Conservation (phyloP, 37 sponge, comb jelly and placozoan species). For the Oscarella lobularis region DNA sequence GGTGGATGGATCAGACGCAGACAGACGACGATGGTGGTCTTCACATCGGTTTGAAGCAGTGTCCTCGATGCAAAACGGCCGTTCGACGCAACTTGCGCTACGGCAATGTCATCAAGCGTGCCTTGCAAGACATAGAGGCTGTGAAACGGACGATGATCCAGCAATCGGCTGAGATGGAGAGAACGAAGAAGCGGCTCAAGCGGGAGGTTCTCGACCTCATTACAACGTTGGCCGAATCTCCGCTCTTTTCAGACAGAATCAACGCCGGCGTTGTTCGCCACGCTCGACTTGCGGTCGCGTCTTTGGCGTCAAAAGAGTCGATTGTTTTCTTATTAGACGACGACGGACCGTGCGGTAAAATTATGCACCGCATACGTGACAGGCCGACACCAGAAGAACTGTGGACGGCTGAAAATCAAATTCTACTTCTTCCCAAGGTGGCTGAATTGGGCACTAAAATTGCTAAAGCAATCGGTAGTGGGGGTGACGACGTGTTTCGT, state of each 20-base stretch:
- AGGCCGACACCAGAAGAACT: neutral
- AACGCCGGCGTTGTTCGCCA: neutral
- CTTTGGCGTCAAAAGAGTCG: too few species aligned
- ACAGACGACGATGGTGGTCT: conserved; percentile 1
- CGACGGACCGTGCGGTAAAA: neutral
- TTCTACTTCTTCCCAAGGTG: conserved; percentile 17
- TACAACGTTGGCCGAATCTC: neutral
- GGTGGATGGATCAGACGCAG: conserved; percentile 49
- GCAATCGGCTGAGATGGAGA: neutral
- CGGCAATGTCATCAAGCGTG: conserved; percentile 57
- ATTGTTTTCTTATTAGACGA: too few species aligned
- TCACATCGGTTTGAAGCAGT: conserved; percentile 42
- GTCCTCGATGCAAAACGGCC: conserved; percentile 63
- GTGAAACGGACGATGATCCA: conserved; percentile 38
- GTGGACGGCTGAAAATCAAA: conserved; percentile 16
- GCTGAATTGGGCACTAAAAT: neutral
- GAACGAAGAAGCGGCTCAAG: neutral
- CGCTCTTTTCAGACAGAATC: neutral
- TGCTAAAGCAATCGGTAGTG: neutral
- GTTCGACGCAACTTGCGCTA: conserved; percentile 60
- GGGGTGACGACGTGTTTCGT: neutral
- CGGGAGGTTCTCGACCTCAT: neutral
- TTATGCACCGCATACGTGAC: neutral
- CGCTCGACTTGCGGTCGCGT: neutral
- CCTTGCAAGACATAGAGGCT: conserved; percentile 30